Evolutionary conservation across 2,797 vertebrate species (phyloP).

Genomic region (Eidolon dupreanum): DNA sequence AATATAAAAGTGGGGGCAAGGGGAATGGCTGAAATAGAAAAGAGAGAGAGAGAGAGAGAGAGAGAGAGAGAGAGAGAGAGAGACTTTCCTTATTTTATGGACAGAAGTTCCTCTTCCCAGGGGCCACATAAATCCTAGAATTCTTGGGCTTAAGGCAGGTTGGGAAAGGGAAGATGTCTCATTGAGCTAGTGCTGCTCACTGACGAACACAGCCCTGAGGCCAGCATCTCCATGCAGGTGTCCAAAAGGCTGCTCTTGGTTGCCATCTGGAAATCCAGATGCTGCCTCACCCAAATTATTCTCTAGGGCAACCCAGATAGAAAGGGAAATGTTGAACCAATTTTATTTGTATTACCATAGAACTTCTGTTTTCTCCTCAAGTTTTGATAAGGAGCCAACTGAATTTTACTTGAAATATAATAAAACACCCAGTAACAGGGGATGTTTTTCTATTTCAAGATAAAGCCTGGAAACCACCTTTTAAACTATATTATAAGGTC

Average conservation of each 20-base stretch:
- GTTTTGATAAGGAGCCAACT: background rate
- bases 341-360: constrained; percentile 36
- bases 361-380: constrained; percentile 19
- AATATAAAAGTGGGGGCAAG: background rate
- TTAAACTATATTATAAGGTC: background rate
- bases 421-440: background rate
- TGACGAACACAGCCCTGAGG: background rate
- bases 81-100: background rate
- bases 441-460: background rate
- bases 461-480: background rate
- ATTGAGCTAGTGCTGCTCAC: rapidly evolving
- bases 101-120: background rate
- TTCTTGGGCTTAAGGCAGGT: background rate
- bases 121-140: background rate
- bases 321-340: background rate
- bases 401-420: constrained; percentile 3
- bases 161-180: background rate
- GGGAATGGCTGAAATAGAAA: background rate
- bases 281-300: background rate
- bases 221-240: background rate
- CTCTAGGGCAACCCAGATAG: background rate
- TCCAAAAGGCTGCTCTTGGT: background rate
- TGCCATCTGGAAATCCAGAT: background rate
- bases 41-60: background rate
- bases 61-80: background rate